phyloP scores from a whole-genome alignment of 2,113 vertebrate species.

The Xiphorhynchus elegans region DNA sequence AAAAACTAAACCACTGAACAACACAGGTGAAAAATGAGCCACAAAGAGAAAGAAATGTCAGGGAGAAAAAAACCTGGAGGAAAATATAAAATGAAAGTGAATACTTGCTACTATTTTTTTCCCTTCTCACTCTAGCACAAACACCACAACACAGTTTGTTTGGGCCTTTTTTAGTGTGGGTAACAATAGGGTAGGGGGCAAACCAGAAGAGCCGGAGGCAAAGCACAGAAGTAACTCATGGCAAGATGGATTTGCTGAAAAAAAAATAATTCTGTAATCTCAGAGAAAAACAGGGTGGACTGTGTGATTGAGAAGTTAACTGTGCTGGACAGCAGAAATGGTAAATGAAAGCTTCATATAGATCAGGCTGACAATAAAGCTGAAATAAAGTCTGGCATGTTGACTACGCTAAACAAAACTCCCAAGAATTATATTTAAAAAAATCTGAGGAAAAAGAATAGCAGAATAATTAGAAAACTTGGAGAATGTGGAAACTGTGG shows the following conservation, averaged over 20 bases:
- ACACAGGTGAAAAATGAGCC: background rate
- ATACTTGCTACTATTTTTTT: no score
- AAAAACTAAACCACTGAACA: background rate
- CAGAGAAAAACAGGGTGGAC: background rate
- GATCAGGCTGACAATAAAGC: slow-evolving; percentile 4
- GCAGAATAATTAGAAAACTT: background rate
- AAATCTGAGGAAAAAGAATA: background rate
- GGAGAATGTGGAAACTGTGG: background rate
- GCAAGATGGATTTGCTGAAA: background rate
- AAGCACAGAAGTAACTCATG: background rate
- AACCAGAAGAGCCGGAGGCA: background rate
- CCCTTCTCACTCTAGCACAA: background rate
- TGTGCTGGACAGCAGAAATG: background rate
- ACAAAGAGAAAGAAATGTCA: background rate
- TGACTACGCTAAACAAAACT: background rate
- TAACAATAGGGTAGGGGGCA: background rate
- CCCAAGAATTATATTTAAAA: background rate
- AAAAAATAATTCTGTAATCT: background rate
- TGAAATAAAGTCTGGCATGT: slow-evolving; percentile 6
- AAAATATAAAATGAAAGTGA: background rate
- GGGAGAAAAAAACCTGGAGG: background rate
- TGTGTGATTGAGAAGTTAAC: slow-evolving; percentile 1
- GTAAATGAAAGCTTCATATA: slow-evolving; percentile 27
- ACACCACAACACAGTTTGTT: background rate
- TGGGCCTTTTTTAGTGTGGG: background rate